Conservation (phyloP, 2,888 invertebrate genomes). For the Scaptomyza cyrtandrae region DNA sequence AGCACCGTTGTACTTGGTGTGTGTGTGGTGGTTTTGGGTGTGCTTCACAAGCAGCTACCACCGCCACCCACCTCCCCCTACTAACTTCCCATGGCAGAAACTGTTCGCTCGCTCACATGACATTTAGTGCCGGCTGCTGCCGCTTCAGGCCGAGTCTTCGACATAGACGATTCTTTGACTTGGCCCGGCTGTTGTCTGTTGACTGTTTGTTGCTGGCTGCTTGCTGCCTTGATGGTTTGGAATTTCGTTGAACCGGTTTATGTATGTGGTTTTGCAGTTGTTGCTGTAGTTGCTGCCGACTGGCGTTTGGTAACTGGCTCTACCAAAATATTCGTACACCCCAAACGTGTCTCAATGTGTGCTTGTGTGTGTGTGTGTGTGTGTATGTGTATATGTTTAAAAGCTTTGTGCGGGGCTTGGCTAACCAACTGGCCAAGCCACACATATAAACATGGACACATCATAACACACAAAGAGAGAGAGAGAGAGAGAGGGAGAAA, state of each 20-base stretch:
- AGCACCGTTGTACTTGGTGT: constrained; percentile 35
- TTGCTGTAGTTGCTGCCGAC: constrained; percentile 55
- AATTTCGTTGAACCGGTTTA: constrained; percentile 79
- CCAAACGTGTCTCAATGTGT: constrained; percentile 18
- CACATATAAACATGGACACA: constrained; percentile 60
- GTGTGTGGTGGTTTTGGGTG: background rate
- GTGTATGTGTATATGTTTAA: constrained; percentile 19
- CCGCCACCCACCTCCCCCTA: constrained; percentile 4
- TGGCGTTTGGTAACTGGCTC: constrained; percentile 77
- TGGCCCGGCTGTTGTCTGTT: constrained; percentile 43
- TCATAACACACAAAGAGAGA: constrained; percentile 8
- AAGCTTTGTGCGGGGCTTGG: constrained; percentile 68
- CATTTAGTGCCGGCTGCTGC: constrained; percentile 70
- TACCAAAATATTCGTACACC: constrained; percentile 56
- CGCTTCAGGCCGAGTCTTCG: constrained; percentile 54
- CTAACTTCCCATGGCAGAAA: constrained; percentile 25
- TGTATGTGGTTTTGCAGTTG: constrained; percentile 70
- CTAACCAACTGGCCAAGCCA: constrained; percentile 76
- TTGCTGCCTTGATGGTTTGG: constrained; percentile 62
- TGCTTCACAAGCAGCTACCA: constrained; percentile 12
- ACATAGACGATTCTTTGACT: constrained; percentile 39
- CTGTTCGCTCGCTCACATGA: constrained; percentile 68
- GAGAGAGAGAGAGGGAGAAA: constrained; percentile 5
- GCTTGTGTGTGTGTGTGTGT: constrained; percentile 19
- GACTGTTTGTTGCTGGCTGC: constrained; percentile 40